phyloP scores from a whole-genome alignment of 2,888 invertebrate genomes.

The Aphodius granarius region DNA sequence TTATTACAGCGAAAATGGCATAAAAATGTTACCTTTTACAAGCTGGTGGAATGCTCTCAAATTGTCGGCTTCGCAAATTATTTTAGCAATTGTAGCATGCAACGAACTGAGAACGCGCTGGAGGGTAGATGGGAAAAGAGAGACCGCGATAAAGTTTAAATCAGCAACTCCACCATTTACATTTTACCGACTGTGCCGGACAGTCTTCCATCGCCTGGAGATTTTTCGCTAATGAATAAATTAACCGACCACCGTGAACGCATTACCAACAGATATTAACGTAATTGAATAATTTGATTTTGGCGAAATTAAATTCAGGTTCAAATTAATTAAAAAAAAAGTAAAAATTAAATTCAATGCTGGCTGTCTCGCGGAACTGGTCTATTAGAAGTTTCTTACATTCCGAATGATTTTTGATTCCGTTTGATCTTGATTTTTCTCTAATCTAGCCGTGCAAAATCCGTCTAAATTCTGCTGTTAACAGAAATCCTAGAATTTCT shows the following conservation, averaged over 20 bases:
- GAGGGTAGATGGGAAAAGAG: neutral
- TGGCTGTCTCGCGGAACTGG: no score
- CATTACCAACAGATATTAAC: slow-evolving; percentile 42
- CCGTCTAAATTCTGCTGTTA: no score
- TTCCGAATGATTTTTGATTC: no score
- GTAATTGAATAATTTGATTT: slow-evolving; percentile 42
- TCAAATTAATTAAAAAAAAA: no score
- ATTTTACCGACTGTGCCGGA: neutral
- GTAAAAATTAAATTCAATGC: no score
- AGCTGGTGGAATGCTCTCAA: neutral
- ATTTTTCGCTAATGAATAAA: slow-evolving; percentile 38
- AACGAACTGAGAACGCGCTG: no score
- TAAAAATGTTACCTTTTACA: neutral
- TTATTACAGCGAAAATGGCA: no score
- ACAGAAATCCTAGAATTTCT: no score
- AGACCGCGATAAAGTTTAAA: neutral
- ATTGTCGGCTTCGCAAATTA: neutral
- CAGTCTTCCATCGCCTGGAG: neutral
- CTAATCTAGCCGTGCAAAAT: no score
- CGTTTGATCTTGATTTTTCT: no score
- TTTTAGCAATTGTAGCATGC: neutral
- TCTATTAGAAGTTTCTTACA: no score
- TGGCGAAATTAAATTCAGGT: slow-evolving; percentile 38
- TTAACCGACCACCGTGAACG: slow-evolving; percentile 35
- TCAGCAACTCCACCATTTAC: neutral